These are phyloP conservation scores for Homalodisca vitripennis DNA, from an alignment of 1,140 invertebrate species.

Conservation along the genomic window DNA sequence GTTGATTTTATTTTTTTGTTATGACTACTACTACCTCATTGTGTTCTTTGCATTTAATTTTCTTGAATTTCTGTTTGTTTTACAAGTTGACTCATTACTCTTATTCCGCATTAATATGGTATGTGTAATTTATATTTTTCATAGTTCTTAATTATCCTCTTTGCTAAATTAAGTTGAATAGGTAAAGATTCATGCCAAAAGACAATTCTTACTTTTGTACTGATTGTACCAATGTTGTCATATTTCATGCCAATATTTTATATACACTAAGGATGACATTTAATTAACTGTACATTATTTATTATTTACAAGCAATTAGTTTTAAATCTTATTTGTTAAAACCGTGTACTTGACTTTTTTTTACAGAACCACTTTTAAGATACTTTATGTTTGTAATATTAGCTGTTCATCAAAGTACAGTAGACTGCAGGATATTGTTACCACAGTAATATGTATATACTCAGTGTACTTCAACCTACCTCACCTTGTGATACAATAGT, in stretches of 20 bases:
- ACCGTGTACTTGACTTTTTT: not conserved
- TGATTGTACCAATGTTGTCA: too few relatives aligned
- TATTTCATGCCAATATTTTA: too few relatives aligned
- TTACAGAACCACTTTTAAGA: not conserved
- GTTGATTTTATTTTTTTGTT: conserved; percentile 26
- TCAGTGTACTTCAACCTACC: not conserved
- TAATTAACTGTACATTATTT: too few relatives aligned
- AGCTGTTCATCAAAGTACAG: too few relatives aligned
- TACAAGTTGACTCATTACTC: too few relatives aligned
- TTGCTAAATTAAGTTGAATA: not conserved
- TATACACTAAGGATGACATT: too few relatives aligned
- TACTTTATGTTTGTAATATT: too few relatives aligned
- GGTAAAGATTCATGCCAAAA: too few relatives aligned
- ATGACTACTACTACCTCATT: not conserved
- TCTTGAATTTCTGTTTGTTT: too few relatives aligned
- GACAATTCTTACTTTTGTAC: too few relatives aligned
- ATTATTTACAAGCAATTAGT: not conserved
- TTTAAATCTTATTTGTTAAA: not conserved
- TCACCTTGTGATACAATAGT: conserved; percentile 7
- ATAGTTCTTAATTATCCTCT: not conserved
- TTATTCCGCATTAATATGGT: too few relatives aligned
- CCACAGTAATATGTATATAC: not conserved
- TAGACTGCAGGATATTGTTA: conserved; percentile 8
- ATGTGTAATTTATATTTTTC: not conserved
- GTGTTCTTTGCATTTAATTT: not conserved